Base-by-base conservation (phyloP, 2,797 vertebrate genomes). In the Acrossocheilus wenchowensis region DNA sequence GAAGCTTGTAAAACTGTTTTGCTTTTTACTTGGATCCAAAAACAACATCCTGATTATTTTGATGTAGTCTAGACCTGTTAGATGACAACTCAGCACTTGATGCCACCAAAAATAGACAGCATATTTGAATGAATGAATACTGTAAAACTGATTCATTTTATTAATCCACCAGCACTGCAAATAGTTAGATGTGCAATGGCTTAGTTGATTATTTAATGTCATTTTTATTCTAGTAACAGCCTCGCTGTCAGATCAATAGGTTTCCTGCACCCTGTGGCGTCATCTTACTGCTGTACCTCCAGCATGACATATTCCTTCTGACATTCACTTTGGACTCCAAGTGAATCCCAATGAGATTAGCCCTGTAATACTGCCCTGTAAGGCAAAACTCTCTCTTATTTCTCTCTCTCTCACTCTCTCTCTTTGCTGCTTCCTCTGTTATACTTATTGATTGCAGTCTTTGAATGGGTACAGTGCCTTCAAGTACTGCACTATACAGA, bases 311-410 rank as follows among this genome's bases (percentile, higher is more conserved):
- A 78, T 72, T 85, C 14, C 66, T 68, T 64, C 62, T 84, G 54
- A 41, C 77, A 88, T 75, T 85, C 60, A 43, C 60, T 62, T 50
- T 64, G 57, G 30, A 85, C 50, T 78, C 26, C 8, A 71, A 71
- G 62, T 77, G 87, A 85, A 88, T 82, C 41, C 48, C 71, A 85
- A 88, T 88, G 72, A 88, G 78, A 85, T 62, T 69, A 78, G 52
- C 3, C 6, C 5, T 54, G 34, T 66, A 74, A 81, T 86, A 66
- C 86, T 83, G 81, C 64, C 23, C 75, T 72, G 86, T 64, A 80
- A 78, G 77, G 81, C 30, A 78, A 77, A 83, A 30, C 78, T 81
- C 81, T 60, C 82, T 68, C 75, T 85, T 43, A 54, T 85, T 72
- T 68, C 30, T 68, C 60, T 39, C n/a, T 66, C 72, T 48, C 52